A percentile compares a stretch with the other conserved stretches of the same genome.
Evolutionary conservation across 2,888 invertebrate genomes (phyloP).

Genomic region (Sarcophaga variegata): DNA sequence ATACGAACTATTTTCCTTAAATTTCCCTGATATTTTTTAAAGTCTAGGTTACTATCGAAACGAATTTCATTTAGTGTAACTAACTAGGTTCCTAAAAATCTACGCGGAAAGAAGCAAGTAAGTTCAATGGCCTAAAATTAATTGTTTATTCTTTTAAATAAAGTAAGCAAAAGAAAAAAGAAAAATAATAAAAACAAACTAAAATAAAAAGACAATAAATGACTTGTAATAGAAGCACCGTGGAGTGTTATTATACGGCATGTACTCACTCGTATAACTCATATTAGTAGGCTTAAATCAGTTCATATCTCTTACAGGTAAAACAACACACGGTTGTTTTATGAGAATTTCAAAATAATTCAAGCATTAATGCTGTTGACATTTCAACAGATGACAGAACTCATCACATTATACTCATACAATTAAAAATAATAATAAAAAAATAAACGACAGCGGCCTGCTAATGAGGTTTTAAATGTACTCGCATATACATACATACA

Average conservation of each 20-base stretch:
- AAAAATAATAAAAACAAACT: background rate
- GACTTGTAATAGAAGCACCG: background rate
- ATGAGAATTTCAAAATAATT: slow-evolving; percentile 56
- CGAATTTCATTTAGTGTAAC: background rate
- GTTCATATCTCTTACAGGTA: background rate
- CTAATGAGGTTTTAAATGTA: slow-evolving; percentile 39
- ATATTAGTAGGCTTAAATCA: background rate
- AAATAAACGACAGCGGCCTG: background rate
- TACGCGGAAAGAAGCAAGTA: background rate
- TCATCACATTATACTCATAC: background rate
- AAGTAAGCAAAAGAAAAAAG: slow-evolving; percentile 3
- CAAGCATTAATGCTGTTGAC: slow-evolving; percentile 54
- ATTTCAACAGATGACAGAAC: slow-evolving; percentile 34
- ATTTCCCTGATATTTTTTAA: background rate
- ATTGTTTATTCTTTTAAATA: slow-evolving; percentile 46
- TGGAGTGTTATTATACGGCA: background rate
- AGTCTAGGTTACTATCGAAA: background rate
- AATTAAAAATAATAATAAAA: background rate
- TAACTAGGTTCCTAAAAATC: background rate
- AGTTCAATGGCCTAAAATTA: slow-evolving; percentile 60
- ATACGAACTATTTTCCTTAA: no score
- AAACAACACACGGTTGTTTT: slow-evolving; percentile 32
- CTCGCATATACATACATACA: background rate
- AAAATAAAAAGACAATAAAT: background rate
- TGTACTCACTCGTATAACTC: background rate